Evolutionary conservation across 2,113 vertebrate species (phyloP).

Genomic region (Stigmatopora nigra): DNA sequence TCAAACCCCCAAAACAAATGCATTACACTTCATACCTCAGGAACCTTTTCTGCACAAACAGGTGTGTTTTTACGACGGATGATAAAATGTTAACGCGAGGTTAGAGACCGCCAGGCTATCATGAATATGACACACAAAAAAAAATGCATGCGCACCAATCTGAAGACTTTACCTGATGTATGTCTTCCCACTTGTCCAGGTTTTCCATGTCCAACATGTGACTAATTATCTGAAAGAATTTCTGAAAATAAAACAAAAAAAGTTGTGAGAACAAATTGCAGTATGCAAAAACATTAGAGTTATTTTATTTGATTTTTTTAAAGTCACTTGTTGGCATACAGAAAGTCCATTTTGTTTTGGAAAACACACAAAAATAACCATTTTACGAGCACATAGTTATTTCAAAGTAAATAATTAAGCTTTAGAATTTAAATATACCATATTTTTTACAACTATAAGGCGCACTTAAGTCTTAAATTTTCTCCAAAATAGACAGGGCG

Average conservation of each 20-base stretch:
- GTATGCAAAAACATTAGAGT: neutral
- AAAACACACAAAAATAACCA: neutral
- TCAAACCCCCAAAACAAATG: constrained; percentile 9
- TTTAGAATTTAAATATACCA: neutral
- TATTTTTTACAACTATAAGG: too few species aligned
- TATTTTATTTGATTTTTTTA: neutral
- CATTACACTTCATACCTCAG: neutral
- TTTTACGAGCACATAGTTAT: neutral
- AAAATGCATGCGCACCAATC: neutral
- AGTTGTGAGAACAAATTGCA: neutral
- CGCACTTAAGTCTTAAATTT: too few species aligned
- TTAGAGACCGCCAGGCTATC: neutral
- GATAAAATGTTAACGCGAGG: constrained; percentile 19
- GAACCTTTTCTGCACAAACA: constrained; percentile 14
- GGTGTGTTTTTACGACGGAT: constrained; percentile 35
- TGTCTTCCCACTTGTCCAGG: constrained; percentile 91
- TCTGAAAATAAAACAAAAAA: constrained; percentile 64
- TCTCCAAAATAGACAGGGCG: too few species aligned
- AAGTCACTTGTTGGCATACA: neutral
- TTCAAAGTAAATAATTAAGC: neutral
- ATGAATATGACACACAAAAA: constrained; percentile 1
- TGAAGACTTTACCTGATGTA: constrained; percentile 80
- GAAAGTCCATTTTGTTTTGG: too few species aligned
- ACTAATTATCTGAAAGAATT: constrained; percentile 97
- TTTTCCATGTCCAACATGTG: constrained; percentile 96